A percentile compares a stretch with the other conserved stretches of the same genome.
phyloP scores from a whole-genome alignment of 2,113 vertebrate species.

The Sapayoa aenigma region DNA sequence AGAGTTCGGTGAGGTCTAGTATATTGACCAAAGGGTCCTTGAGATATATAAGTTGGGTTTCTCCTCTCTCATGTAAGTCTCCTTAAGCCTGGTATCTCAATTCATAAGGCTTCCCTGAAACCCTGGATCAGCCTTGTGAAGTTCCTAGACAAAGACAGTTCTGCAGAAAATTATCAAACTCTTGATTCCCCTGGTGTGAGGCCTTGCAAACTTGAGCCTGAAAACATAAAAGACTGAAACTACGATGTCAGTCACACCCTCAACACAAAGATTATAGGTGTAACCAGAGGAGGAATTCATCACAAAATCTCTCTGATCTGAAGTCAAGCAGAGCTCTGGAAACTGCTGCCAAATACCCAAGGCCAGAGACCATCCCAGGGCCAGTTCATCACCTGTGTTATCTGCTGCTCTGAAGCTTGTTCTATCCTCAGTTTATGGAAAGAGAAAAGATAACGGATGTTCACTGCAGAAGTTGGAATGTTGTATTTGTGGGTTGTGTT shows the following conservation, averaged over 20 bases:
- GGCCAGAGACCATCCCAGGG: not conserved
- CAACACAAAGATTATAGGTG: slow-evolving; percentile 33
- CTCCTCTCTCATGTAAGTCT: not conserved
- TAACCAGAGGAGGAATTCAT: slow-evolving; percentile 38
- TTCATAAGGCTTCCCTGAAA: not conserved
- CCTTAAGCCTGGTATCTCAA: not conserved
- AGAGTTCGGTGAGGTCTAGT: not conserved
- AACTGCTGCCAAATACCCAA: slow-evolving; percentile 9
- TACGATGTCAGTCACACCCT: slow-evolving; percentile 32
- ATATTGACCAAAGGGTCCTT: not conserved
- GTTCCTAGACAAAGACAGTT: not conserved
- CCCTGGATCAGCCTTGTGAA: not conserved
- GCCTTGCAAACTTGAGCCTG: not conserved
- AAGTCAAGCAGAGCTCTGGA: slow-evolving; percentile 42
- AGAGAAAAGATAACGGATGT: not conserved
- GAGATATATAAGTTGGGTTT: not conserved
- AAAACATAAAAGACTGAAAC: slow-evolving; percentile 22
- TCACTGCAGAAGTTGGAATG: not conserved
- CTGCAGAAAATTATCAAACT: not conserved
- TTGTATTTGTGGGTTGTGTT: not conserved
- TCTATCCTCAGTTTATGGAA: not conserved
- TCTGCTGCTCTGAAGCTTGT: not conserved
- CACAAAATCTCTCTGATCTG: slow-evolving; percentile 24
- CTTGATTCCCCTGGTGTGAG: not conserved
- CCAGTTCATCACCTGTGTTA: not conserved